Base-by-base conservation (phyloP, 2,888 invertebrate genomes). In the Dryocosmus kuriphilus region DNA sequence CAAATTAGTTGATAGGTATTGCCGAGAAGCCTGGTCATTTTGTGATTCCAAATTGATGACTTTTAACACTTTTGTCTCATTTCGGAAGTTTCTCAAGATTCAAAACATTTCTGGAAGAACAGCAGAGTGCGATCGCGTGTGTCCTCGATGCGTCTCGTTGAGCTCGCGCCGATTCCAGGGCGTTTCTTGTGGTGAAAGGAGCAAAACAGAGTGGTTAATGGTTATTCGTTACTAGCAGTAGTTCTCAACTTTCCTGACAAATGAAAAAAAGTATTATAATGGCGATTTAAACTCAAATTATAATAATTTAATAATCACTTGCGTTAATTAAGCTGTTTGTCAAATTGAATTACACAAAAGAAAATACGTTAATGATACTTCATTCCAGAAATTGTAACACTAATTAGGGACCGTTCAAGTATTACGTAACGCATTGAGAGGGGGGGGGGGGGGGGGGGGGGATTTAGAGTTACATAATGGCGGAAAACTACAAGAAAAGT, bases 101-200 rank as follows among this genome's bases (percentile, higher is more conserved):
- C 5, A 19, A 19, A 46, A 55, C 27, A 67, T 24, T 8, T 46
- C 24, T 67, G 19, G 27, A 27, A 46, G 79, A 79, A 74, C 67
- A 78, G 74, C 65, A 77, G 76, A 77, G 77, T 78, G 79, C 76
- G 80, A 80, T 80, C 79, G 80, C 78, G 82, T 79, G 81, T 81
- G 83, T 77, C 80, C 83, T 79, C 81, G 83, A 79, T 80, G 82
- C 83, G 79, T 80, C 79, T 83, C 82, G 79, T 83, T 82, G 81
- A 80, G 80, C 78, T 81, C 76, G 77, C 80, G 19, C 24, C 67
- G 46, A 46, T 71, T 71, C 24, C 46, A 46, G 27, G 67, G 67
- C 67, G 67, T 67, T 67, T 67, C 67, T 67, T 67, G 27, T 67
- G 46, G 46, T 6, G 11, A 79, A 83, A 78, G 77, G 76, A 79